A percentile compares a stretch with the other conserved stretches of the same genome.
phyloP scores from a whole-genome alignment of 64 coral and sea anemone species.

The Dendronephthya gigantea region DNA sequence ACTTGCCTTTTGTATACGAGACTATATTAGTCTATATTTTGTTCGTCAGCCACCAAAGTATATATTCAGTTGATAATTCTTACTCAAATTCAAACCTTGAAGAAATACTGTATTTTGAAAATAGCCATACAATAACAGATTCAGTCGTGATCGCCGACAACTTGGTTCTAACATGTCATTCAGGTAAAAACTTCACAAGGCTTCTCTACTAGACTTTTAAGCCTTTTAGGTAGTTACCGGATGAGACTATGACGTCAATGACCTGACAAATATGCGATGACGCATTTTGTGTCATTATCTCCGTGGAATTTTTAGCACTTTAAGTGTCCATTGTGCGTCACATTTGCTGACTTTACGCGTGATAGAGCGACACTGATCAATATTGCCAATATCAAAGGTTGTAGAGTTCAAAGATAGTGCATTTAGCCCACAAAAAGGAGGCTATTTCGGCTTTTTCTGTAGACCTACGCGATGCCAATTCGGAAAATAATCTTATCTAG shows the following conservation, averaged over 20 bases:
- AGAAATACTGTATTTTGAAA: neutral
- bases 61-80: neutral
- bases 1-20: neutral
- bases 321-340: neutral
- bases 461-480: neutral
- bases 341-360: neutral
- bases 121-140: neutral
- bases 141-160: neutral
- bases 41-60: no score
- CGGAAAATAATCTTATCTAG: neutral
- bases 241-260: conserved; percentile 6
- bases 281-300: conserved; percentile 17
- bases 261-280: neutral
- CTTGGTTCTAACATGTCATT: neutral
- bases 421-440: neutral
- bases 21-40: no score
- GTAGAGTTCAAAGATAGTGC: neutral
- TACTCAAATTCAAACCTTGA: neutral
- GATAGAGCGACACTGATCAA: neutral
- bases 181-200: neutral
- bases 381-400: neutral
- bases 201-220: conserved; percentile 6
- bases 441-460: neutral
- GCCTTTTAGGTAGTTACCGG: neutral
- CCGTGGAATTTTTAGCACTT: neutral